Percentiles rank a stretch among this genome's conserved stretches.
Conservation (phyloP, 2,797 vertebrate species). For the Sphenodon punctatus region DNA sequence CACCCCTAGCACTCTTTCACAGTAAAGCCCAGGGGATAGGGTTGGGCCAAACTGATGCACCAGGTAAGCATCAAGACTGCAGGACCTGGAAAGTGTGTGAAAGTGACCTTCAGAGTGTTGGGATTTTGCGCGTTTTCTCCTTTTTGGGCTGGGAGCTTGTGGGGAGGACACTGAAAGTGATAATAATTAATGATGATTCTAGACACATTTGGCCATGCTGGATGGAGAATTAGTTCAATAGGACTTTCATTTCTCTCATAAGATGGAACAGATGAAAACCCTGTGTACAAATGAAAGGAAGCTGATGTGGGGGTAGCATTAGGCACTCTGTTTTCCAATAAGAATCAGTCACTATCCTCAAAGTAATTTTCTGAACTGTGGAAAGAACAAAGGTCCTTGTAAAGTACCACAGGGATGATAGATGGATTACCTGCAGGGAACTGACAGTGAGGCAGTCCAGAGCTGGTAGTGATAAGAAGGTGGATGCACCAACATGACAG, state of each 20-base stretch:
- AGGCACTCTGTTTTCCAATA: constrained; percentile 64
- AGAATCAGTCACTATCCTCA: constrained; percentile 28
- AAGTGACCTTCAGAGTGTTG: too few species aligned
- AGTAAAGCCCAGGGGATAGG: too few species aligned
- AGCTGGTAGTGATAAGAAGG: background rate
- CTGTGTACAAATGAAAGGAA: background rate
- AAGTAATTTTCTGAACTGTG: constrained; percentile 33
- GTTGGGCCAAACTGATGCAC: too few species aligned
- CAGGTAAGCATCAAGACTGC: too few species aligned
- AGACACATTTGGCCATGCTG: background rate
- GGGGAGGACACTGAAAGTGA: too few species aligned
- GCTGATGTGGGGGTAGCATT: background rate
- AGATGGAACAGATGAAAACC: background rate
- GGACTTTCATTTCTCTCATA: background rate
- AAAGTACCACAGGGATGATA: background rate
- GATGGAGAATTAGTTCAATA: background rate
- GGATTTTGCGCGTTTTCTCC: too few species aligned
- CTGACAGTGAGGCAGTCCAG: background rate
- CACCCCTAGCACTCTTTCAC: too few species aligned
- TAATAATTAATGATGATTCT: too few species aligned
- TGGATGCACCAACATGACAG: background rate
- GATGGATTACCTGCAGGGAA: background rate
- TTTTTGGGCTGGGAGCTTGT: too few species aligned
- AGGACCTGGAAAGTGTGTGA: too few species aligned
- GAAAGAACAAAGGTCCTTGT: background rate